Conservation (phyloP, 2,113 vertebrate genomes). For the Sardina pilchardus region DNA sequence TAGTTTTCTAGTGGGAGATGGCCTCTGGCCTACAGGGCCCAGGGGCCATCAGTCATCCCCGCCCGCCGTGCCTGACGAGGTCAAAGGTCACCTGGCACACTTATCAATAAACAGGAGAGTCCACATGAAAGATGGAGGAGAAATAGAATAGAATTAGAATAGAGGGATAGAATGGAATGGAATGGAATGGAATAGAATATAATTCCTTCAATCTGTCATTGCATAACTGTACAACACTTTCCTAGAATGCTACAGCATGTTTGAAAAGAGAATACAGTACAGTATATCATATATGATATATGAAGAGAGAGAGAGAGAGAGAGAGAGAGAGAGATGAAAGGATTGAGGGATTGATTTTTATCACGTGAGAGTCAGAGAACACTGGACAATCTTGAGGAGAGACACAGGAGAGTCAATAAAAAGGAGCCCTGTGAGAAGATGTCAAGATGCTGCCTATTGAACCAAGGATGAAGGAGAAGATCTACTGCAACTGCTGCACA, state of each 20-base stretch:
- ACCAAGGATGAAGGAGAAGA: not conserved
- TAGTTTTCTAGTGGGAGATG: conserved; percentile 36
- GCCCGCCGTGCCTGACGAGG: conserved; percentile 25
- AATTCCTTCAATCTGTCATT: not conserved
- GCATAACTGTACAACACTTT: too few relatives aligned
- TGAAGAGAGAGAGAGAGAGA: not conserved
- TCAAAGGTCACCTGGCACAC: conserved; percentile 36
- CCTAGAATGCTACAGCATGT: too few relatives aligned
- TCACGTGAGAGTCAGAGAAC: not conserved
- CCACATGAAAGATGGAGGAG: not conserved
- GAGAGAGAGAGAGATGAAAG: not conserved
- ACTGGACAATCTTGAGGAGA: not conserved
- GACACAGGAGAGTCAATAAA: not conserved
- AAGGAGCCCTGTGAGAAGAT: not conserved
- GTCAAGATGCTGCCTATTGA: not conserved
- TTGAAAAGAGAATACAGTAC: too few relatives aligned
- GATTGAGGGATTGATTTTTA: conserved; percentile 10
- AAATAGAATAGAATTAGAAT: conserved; percentile 19
- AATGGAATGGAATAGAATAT: too few relatives aligned
- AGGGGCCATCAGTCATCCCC: conserved; percentile 34
- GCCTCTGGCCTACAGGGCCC: conserved; percentile 42
- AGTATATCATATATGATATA: not conserved
- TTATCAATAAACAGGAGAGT: conserved; percentile 35
- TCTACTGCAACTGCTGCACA: not conserved
- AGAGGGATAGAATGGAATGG: too few relatives aligned